Evolutionary conservation across 2,888 invertebrate species (phyloP).

Genomic region (Drosophila neotestacea): DNA sequence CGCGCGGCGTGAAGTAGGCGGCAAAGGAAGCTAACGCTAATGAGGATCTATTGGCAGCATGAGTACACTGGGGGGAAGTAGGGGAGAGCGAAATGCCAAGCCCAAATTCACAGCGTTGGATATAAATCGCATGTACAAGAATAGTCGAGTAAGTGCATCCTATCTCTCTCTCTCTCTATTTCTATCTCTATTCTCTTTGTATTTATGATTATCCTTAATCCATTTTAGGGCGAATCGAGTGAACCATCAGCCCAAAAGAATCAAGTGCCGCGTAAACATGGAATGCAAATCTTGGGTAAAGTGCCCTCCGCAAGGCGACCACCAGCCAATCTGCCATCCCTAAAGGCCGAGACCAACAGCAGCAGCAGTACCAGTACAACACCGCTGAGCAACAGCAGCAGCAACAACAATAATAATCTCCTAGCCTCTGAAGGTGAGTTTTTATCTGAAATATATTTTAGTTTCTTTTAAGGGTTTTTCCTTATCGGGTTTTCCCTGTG

Average conservation of each 20-base stretch:
- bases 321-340: constrained; percentile 99
- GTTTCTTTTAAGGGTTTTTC: not conserved
- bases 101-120: constrained; percentile 98
- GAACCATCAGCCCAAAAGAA: constrained; percentile 95
- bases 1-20: constrained; percentile 76
- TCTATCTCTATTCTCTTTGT: not conserved
- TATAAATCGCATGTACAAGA: constrained; percentile 98
- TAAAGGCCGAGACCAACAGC: constrained; percentile 94
- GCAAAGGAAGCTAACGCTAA: constrained; percentile 85
- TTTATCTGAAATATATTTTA: not conserved
- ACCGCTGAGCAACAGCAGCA: constrained; percentile 24
- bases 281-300: constrained; percentile 99
- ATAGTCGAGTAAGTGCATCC: constrained; percentile 90
- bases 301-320: constrained; percentile 98
- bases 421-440: constrained; percentile 67
- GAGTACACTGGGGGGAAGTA: constrained; percentile 86
- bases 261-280: constrained; percentile 98
- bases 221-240: constrained; percentile 91
- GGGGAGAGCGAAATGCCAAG: constrained; percentile 88
- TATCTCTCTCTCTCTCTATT: not conserved
- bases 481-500: no score
- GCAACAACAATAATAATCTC: constrained; percentile 49
- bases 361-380: constrained; percentile 57
- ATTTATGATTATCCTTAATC: constrained; percentile 5
- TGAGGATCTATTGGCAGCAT: constrained; percentile 86